Percentiles rank a stretch among this genome's conserved stretches.
Evolutionary conservation across 1,140 invertebrate species (phyloP).

Genomic region (Lordiphosa stackelbergi): DNA sequence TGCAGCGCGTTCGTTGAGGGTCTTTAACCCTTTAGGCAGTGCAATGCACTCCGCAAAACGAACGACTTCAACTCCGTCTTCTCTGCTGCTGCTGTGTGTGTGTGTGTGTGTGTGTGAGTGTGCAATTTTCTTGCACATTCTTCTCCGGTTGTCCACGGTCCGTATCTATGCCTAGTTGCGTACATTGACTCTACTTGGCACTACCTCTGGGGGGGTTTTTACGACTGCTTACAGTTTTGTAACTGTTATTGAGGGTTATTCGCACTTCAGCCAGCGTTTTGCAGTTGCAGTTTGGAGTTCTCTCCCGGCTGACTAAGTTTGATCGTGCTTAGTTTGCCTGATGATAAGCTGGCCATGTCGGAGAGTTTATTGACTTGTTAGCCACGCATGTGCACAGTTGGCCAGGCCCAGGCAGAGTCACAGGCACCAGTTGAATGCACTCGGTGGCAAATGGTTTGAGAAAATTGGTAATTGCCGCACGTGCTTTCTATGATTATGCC

Average conservation of each 20-base stretch:
- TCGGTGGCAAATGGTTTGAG: conserved; percentile 28
- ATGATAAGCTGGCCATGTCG: conserved; percentile 50
- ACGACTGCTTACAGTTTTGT: conserved; percentile 73
- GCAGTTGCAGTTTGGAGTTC: conserved; percentile 26
- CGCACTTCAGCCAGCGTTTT: conserved; percentile 40
- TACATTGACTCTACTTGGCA: conserved; percentile 47
- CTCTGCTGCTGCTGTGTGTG: conserved; percentile 27
- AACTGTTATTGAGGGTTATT: conserved; percentile 75
- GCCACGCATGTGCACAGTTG: conserved; percentile 70
- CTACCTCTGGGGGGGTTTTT: conserved; percentile 25
- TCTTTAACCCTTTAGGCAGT: conserved; percentile 75
- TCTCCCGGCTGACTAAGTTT: conserved; percentile 3
- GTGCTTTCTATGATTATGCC: conserved; percentile 71
- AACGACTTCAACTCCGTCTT: conserved; percentile 14
- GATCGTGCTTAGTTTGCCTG: conserved; percentile 72
- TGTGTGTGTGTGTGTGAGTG: conserved; percentile 14
- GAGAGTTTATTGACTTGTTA: conserved; percentile 46
- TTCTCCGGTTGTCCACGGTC: conserved; percentile 34
- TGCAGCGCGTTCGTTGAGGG: conserved; percentile 51
- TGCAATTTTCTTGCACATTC: conserved; percentile 67
- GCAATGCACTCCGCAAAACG: conserved; percentile 62
- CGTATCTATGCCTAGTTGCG: conserved; percentile 66
- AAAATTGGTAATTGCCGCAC: conserved; percentile 70
- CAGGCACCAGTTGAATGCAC: conserved; percentile 45
- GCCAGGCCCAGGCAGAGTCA: conserved; percentile 17